Evolutionary conservation across 2,888 invertebrate species (phyloP), one percentile per base, ranked within the genome.

Genomic region (Spatulosminthurus flaviceps): DNA sequence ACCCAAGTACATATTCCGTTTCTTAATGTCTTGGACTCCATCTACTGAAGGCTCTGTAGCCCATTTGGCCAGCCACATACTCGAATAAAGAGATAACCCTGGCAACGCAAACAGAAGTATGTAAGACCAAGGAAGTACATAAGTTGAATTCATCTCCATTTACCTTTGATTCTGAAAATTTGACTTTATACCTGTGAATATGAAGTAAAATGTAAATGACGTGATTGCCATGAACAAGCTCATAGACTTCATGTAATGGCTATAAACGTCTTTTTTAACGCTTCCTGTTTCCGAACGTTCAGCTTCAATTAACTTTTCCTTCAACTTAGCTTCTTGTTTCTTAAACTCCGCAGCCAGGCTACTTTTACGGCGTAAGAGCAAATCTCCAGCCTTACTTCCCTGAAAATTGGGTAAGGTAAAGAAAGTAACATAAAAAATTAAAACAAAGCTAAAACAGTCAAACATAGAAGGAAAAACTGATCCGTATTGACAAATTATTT

Each of bases 271-370:
- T 90, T 93, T 92, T 88, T 95, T 95, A 1, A 93, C 95, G 86
- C 94, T 94, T 86, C 98, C 98, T 0, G 95, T 96, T 90, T 96
- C 95, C 0, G 96, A 90, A 87, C 94, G 95, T 87, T 98, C 98
- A 0, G 91, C 91, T 88, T 97, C 95, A 83, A 97, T 97, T 9
- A 98, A 89, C 16, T 51, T 51, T 88, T 70, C 42, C 21, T 70
- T 70, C 42, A 13, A n/a, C n/a, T n/a, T 41, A 1, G 5, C n/a
- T 21, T 34, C 22, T 42, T 70, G 41, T 41, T 41, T 70, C 28
- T 70, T 29, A 1, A 69, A 69, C 22, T 70, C 22, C 7, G 13
- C 22, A 13, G 28, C 2, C n/a, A 69, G 19, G 66, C 66, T 24
- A 4, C 16, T 24, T 24, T 26, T 60, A 16, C 16, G 51, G 4